phyloP scores from a whole-genome alignment of 2,797 vertebrate genomes.

The Podarcis siculus region DNA sequence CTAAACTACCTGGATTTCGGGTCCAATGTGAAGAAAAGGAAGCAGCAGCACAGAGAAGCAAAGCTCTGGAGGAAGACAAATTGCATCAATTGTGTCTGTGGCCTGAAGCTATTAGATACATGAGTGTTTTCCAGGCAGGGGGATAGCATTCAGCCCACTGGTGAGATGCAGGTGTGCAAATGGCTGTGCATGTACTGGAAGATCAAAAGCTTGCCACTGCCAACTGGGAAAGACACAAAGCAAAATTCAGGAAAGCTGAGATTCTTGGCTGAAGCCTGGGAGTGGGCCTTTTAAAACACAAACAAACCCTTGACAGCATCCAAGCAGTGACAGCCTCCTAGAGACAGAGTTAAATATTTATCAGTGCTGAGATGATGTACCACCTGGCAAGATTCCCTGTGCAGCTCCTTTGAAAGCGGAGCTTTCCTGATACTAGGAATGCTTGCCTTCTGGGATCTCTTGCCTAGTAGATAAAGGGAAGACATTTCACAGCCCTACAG shows the following conservation, averaged over 20 bases:
- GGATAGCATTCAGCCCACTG: neutral
- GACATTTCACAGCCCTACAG: too few relatives aligned
- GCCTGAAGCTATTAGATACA: neutral
- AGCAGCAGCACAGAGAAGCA: neutral
- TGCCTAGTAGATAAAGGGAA: neutral
- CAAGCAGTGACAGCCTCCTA: conserved; percentile 10
- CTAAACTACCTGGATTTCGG: neutral
- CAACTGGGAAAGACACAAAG: neutral
- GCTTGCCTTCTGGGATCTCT: neutral
- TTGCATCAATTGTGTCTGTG: neutral
- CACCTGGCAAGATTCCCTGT: neutral
- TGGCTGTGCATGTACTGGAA: too few relatives aligned
- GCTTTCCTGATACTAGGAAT: neutral
- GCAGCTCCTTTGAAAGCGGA: neutral
- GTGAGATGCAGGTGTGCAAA: neutral
- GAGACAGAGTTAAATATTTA: conserved; percentile 38
- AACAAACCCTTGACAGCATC: conserved; percentile 25
- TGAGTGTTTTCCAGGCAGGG: neutral
- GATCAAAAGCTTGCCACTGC: neutral
- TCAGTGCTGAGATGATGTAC: conserved; percentile 1
- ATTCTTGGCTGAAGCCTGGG: neutral
- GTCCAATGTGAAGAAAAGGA: neutral
- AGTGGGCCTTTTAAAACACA: conserved; percentile 2
- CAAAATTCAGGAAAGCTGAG: neutral
- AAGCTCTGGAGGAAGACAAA: neutral